Conservation (phyloP, 2,888 invertebrate species). For the Apamea crenata region DNA sequence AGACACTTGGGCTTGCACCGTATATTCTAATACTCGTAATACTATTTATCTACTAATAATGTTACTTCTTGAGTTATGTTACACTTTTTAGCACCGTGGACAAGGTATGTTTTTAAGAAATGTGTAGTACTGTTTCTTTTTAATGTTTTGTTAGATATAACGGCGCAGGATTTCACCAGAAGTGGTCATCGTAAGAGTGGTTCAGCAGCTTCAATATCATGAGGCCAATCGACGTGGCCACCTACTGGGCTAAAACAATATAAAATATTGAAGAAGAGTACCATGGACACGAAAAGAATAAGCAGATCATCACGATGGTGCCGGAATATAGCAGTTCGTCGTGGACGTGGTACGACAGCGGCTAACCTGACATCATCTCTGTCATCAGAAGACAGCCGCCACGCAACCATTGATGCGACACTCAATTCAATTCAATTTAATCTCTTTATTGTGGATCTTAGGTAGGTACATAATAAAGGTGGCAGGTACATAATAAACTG, state of each 20-base stretch:
- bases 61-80: slow-evolving; percentile 25
- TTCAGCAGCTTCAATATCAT: neutral
- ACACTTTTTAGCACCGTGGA: neutral
- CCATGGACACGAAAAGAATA: too few species aligned
- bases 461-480: too few species aligned
- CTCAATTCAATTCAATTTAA: too few species aligned
- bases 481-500: too few species aligned
- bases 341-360: neutral
- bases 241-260: too few species aligned
- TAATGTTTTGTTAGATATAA: neutral
- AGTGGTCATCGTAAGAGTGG: neutral
- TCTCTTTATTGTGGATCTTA: too few species aligned
- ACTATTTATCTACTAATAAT: slow-evolving; percentile 48
- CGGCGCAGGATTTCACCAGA: neutral
- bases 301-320: neutral
- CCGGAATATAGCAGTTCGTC: neutral
- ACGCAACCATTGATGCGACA: neutral
- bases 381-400: neutral
- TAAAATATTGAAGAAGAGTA: too few species aligned
- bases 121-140: neutral
- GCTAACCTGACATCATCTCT: too few species aligned
- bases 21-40: slow-evolving; percentile 64
- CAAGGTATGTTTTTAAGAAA: slow-evolving; percentile 2
- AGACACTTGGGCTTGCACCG: slow-evolving; percentile 56
- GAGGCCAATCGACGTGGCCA: too few species aligned